These are phyloP conservation scores for Lophius piscatorius DNA, from an alignment of 2,113 vertebrate genomes.

Conservation along the genomic window DNA sequence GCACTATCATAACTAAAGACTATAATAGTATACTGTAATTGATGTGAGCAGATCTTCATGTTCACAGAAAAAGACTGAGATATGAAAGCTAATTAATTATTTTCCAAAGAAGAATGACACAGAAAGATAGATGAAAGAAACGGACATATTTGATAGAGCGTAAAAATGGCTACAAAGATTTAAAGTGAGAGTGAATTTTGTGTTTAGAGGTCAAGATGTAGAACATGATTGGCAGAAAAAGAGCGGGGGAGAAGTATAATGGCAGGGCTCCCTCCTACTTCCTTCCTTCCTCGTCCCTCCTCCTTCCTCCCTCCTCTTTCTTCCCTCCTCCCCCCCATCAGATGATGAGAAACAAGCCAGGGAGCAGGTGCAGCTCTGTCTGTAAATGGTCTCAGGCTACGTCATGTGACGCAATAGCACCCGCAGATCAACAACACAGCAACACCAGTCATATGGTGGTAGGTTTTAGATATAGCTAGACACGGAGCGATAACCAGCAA, in stretches of 20 bases:
- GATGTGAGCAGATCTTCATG: neutral
- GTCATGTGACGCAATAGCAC: constrained; percentile 73
- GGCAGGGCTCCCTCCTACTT: constrained; percentile 8
- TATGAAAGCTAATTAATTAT: neutral
- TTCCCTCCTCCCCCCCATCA: constrained; percentile 22
- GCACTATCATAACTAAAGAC: neutral
- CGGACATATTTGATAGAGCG: too few species aligned
- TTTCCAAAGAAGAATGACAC: neutral
- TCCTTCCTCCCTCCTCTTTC: neutral
- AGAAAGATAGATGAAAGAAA: neutral
- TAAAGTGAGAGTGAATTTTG: neutral
- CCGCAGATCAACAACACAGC: constrained; percentile 77
- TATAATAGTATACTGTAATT: neutral
- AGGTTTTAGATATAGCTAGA: constrained; percentile 62
- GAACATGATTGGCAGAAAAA: constrained; percentile 8
- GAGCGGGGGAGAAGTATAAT: constrained; percentile 11
- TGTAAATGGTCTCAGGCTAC: constrained; percentile 54
- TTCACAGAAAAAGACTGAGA: neutral
- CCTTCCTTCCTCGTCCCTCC: constrained; percentile 7
- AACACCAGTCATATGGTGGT: constrained; percentile 80
- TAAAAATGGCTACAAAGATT: neutral
- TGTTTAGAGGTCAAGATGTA: constrained; percentile 1
- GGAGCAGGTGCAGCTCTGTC: constrained; percentile 77
- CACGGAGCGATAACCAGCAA: constrained; percentile 31
- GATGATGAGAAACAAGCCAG: constrained; percentile 46